A percentile compares a stretch with the other conserved stretches of the same genome.
phyloP scores from a whole-genome alignment of 2,888 invertebrate species.

The Hydriomena furcata region DNA sequence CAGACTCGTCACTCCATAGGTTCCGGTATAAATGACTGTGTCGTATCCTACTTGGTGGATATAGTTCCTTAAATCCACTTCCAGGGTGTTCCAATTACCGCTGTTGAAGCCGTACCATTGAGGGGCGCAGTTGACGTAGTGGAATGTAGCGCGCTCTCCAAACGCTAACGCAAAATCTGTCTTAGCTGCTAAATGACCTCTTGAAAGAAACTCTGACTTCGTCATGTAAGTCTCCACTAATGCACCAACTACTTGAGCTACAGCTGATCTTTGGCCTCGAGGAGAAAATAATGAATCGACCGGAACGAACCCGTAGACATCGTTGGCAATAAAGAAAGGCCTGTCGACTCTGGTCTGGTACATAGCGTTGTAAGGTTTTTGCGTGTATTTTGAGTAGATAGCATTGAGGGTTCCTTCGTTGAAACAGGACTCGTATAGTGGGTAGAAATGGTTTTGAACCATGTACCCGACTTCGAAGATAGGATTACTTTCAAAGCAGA shows the following conservation, averaged over 20 bases:
- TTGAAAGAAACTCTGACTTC: constrained; percentile 67
- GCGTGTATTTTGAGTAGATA: constrained; percentile 69
- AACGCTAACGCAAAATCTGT: constrained; percentile 85
- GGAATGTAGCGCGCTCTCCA: constrained; percentile 85
- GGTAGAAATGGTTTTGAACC: constrained; percentile 55
- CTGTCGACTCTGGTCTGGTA: constrained; percentile 65
- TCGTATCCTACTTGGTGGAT: constrained; percentile 56
- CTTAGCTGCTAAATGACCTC: constrained; percentile 86
- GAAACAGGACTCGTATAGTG: constrained; percentile 71
- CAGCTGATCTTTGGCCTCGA: constrained; percentile 53
- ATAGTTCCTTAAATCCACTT: constrained; percentile 69
- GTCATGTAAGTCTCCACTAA: constrained; percentile 67
- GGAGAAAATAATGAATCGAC: constrained; percentile 64
- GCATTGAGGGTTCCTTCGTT: constrained; percentile 51
- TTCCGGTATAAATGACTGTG: constrained; percentile 84
- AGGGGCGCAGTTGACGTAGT: constrained; percentile 86
- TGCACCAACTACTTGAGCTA: constrained; percentile 55
- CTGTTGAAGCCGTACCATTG: constrained; percentile 87
- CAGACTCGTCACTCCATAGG: constrained; percentile 82
- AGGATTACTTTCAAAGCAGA: constrained; percentile 55
- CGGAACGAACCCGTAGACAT: constrained; percentile 51
- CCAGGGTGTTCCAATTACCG: constrained; percentile 84
- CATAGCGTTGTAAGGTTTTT: constrained; percentile 68
- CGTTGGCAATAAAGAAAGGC: constrained; percentile 62
- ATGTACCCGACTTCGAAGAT: constrained; percentile 69